Evolutionary conservation across 2,888 invertebrate species (phyloP).

Genomic region (Synanthedon tipuliformis): DNA sequence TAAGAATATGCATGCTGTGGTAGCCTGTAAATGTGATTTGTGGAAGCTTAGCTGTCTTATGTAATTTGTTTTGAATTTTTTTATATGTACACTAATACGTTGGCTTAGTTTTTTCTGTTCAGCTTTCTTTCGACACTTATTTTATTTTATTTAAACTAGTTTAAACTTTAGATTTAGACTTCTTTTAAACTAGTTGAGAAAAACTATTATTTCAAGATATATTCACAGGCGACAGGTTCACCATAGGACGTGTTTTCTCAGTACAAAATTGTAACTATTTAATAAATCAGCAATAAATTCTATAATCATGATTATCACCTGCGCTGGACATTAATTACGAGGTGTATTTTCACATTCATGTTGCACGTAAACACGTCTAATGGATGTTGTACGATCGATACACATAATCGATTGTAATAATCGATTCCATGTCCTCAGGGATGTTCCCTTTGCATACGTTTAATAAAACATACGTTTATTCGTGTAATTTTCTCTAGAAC

Average conservation of each 20-base stretch:
- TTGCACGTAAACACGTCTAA: conserved; percentile 33
- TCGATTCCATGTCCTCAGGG: conserved; percentile 46
- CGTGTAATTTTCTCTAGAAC: conserved; percentile 53
- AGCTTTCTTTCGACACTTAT: too few relatives aligned
- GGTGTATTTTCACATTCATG: conserved; percentile 1
- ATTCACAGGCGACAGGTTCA: too few relatives aligned
- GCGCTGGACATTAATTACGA: neutral
- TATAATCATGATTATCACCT: neutral
- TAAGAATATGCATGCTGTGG: too few relatives aligned
- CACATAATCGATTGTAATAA: conserved; percentile 47
- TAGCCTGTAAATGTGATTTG: too few relatives aligned
- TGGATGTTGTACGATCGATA: conserved; percentile 19
- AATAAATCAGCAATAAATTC: neutral
- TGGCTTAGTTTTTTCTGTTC: too few relatives aligned
- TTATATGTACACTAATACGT: neutral
- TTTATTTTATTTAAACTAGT: too few relatives aligned
- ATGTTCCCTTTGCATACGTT: conserved; percentile 56
- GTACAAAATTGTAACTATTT: neutral
- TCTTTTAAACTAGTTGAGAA: too few relatives aligned
- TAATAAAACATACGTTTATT: conserved; percentile 43
- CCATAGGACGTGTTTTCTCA: too few relatives aligned
- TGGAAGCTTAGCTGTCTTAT: too few relatives aligned
- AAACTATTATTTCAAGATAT: too few relatives aligned
- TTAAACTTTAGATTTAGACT: too few relatives aligned
- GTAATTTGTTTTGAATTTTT: too few relatives aligned